Base-by-base conservation (phyloP, 2,113 vertebrate species). In the Antidorcas marsupialis region DNA sequence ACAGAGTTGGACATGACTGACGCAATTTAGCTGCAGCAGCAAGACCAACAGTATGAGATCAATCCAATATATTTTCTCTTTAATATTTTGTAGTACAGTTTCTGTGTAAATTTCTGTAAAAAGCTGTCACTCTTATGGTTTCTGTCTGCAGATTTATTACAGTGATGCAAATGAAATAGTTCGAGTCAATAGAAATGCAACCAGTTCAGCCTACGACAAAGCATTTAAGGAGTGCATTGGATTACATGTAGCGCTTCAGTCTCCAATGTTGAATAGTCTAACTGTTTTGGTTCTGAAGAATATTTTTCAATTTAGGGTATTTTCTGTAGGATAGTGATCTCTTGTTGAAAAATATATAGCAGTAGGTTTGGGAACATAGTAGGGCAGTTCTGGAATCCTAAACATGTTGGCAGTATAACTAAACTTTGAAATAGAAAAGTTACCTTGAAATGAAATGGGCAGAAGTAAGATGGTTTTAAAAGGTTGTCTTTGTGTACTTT, bases 51-150 rank as follows among this genome's bases (percentile, higher is more conserved):
- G 16, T 89, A 85, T 86, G 84, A 90, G 79, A 82, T 62, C 64
- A 87, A 84, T 87, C 36, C 88, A 91, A 57, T 45, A n/a, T 83
- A 88, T 91, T 94, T 94, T 92, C 9, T 95, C 21, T 74, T 96
- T 92, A 85, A 55, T 45, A 67, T 89, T 94, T 7, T 57, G 28
- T 71, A 52, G 7, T 81, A 36, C 71, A 74, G 59, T 59, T 97
- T 87, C 36, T 94, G 6, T 78, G 60, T 57, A 45, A 59, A 8
- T 79, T 88, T 89, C 71, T 92, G 10, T n/a, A 59, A 78, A 67
- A 76, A 43, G 19, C 89, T 91, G 12, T 89, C 43, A 87, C 30
- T 91, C 4, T 21, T 39, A 94, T 13, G 67, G 27, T 45, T 76
- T 85, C 28, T 7, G 25, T 67, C 36, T 84, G n/a, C 28, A 90